Evolutionary conservation across 1,140 invertebrate species (phyloP), one percentile per base, ranked within the genome.

Genomic region (Xylocopa sonorina): DNA sequence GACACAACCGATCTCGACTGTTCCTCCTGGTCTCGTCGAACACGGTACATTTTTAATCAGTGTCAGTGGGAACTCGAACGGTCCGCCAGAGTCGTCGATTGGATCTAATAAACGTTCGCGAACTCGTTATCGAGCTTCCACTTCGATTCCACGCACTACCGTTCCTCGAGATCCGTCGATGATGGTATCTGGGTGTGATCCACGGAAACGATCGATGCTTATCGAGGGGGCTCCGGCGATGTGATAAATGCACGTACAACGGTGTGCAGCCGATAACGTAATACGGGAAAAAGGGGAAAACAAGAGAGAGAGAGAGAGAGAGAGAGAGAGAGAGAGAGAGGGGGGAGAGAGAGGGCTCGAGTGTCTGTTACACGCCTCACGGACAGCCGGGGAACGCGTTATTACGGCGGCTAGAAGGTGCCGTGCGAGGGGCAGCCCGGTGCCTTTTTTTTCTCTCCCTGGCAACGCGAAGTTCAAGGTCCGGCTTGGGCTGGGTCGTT

Each of bases 401-500:
- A 88, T 89, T 89, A 89, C 88, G 82, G 81, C 85, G 81, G 66
- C 55, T 67, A 58, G 71, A 75, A n/a, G 71, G 75, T 71, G 74
- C 78, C 82, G 82, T 72, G 76, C 82, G 82, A 66, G 80, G 76
- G 82, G 82, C n/a, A 55, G 60, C 71, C 68, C n/a, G n/a, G 76
- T 72, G 63, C 51, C 60, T 88, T 80, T 88, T 87, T 84, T n/a
- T n/a, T n/a, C n/a, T n/a, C n/a, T 81, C 62, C 43, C 57, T 21
- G 58, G 50, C 73, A 83, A 87, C 80, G 57, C 74, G 46, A 83
- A 86, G 89, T 88, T 90, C 89, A 89, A 90, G 89, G 89, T 87
- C 88, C 89, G 84, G 81, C 81, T 86, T 89, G 88, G 89, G 87
- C 88, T 73, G 85, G 84, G 85, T 84, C 85, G 87, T 81, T 90